These are phyloP conservation scores for Globodera rostochiensis DNA, from an alignment of 1,140 invertebrate genomes.

Conservation along the genomic window DNA sequence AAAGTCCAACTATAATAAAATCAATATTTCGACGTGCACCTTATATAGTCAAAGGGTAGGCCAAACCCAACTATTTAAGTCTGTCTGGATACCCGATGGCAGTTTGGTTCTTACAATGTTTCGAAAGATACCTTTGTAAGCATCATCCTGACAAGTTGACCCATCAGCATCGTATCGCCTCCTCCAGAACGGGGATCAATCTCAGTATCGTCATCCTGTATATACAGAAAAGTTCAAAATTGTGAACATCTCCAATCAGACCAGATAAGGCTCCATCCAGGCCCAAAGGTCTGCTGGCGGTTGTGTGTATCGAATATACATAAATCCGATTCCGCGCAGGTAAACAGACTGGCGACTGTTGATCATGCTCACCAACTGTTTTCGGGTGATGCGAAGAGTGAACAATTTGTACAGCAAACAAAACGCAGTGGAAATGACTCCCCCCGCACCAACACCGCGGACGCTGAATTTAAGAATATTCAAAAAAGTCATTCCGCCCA, in stretches of 20 bases:
- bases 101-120: constrained; percentile 67
- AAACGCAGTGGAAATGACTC: constrained; percentile 96
- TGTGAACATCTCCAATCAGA: constrained; percentile 79
- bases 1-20: constrained; percentile 31
- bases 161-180: constrained; percentile 89
- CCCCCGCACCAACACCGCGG: constrained; percentile 94
- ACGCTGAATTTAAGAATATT: constrained; percentile 72
- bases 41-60: no score
- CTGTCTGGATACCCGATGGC: not conserved
- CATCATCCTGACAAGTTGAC: constrained; percentile 88
- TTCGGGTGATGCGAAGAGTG: constrained; percentile 90
- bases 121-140: constrained; percentile 85
- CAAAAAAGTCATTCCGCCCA: not conserved
- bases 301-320: constrained; percentile 92
- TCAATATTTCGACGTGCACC: not conserved
- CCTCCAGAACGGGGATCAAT: constrained; percentile 95
- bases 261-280: constrained; percentile 94
- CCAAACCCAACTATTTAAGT: no score
- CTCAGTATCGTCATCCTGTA: constrained; percentile 72
- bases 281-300: constrained; percentile 90
- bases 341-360: constrained; percentile 95
- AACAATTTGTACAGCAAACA: constrained; percentile 98
- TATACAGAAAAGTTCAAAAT: not conserved
- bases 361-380: constrained; percentile 92
- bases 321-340: constrained; percentile 91